Conservation (phyloP, 2,113 vertebrate species). For the Chamaea fasciata region DNA sequence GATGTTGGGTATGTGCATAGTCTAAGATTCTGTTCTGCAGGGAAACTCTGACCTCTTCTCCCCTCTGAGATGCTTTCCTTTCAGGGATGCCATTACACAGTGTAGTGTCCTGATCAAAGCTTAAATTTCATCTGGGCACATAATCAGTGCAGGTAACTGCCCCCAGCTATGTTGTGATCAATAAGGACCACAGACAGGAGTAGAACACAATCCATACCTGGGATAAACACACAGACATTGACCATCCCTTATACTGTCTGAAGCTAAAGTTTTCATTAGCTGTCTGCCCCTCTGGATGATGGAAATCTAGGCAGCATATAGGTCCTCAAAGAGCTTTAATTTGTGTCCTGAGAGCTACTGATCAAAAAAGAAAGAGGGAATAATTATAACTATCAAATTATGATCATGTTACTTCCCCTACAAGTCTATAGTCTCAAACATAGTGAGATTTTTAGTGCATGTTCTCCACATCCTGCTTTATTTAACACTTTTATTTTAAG, state of each 20-base stretch:
- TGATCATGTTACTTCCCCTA: not conserved
- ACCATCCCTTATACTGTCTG: not conserved
- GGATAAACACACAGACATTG: not conserved
- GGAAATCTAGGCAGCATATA: not conserved
- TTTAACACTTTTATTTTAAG: not conserved
- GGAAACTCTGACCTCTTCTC: not conserved
- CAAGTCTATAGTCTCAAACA: not conserved
- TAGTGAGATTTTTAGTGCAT: not conserved
- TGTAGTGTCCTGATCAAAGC: not conserved
- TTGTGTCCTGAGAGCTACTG: not conserved
- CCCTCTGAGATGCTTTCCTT: not conserved
- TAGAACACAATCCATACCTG: not conserved
- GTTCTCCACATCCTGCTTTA: not conserved
- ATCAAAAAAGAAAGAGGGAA: not conserved
- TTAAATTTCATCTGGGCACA: not conserved
- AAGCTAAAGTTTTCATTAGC: not conserved
- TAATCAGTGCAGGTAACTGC: not conserved
- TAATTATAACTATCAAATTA: not conserved
- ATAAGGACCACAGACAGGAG: fast-evolving
- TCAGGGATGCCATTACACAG: not conserved
- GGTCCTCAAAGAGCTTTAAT: not conserved
- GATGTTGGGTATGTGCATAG: fast-evolving
- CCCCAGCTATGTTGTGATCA: fast-evolving
- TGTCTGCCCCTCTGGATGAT: not conserved
- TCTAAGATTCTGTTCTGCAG: not conserved